A percentile compares a stretch with the other conserved stretches of the same genome.
phyloP scores from a whole-genome alignment of 2,888 invertebrate species.

The Melanchra persicariae region DNA sequence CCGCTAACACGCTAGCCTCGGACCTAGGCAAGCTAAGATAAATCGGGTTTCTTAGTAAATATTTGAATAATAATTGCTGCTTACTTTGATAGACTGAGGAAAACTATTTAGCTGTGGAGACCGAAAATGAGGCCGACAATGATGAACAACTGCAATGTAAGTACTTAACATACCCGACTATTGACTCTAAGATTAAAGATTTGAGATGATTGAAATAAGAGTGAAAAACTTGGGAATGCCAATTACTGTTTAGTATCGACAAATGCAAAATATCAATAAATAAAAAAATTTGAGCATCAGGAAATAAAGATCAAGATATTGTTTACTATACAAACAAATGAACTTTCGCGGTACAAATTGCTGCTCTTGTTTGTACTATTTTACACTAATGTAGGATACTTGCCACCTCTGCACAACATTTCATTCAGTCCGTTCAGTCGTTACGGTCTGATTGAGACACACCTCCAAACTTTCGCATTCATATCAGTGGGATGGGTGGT shows the following conservation, averaged over 20 bases:
- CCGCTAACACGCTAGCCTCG: constrained; percentile 49
- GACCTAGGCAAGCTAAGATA: constrained; percentile 28
- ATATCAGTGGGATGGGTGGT: constrained; percentile 47
- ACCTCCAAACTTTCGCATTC: constrained; percentile 54
- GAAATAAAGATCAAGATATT: constrained; percentile 10
- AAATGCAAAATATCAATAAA: too few species aligned
- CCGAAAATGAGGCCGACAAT: not conserved
- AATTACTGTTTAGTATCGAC: too few species aligned
- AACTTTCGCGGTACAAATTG: not conserved
- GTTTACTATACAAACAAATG: not conserved
- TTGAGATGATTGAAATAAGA: too few species aligned
- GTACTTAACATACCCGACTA: too few species aligned
- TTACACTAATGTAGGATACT: not conserved
- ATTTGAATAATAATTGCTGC: constrained; percentile 20
- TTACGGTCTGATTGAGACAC: constrained; percentile 50
- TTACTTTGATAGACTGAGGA: constrained; percentile 14
- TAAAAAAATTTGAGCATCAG: too few species aligned
- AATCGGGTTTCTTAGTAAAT: constrained; percentile 26
- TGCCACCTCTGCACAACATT: not conserved
- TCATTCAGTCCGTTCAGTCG: constrained; percentile 16
- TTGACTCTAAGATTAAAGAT: too few species aligned
- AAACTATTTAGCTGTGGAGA: not conserved
- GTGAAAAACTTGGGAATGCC: not conserved
- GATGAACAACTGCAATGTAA: not conserved
- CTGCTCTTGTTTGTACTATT: not conserved